These are phyloP conservation scores for Spatulosminthurus flaviceps DNA, from an alignment of 2,888 invertebrate species.

Conservation along the genomic window DNA sequence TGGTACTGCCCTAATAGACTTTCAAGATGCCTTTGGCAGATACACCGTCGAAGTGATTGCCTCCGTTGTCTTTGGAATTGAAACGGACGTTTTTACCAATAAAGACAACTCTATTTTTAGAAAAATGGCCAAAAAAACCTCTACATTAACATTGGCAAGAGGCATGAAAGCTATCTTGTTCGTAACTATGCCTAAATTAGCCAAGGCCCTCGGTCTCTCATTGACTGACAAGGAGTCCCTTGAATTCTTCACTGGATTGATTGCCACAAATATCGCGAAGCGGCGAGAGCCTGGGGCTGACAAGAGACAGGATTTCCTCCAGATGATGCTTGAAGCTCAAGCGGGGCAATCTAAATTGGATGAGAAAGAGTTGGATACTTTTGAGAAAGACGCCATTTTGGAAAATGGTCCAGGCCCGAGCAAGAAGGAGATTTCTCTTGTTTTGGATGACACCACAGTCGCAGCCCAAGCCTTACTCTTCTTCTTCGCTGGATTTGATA, in stretches of 20 bases:
- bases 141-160: not conserved
- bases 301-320: slow-evolving; percentile 64
- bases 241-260: slow-evolving; percentile 20
- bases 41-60: slow-evolving; percentile 63
- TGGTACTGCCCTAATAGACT: not conserved
- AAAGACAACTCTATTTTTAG: slow-evolving; percentile 66
- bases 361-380: slow-evolving; percentile 27
- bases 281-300: not conserved
- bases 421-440: slow-evolving; percentile 1
- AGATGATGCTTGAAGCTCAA: slow-evolving; percentile 47
- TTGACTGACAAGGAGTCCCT: not conserved
- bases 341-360: slow-evolving; percentile 26
- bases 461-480: slow-evolving; percentile 40
- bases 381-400: slow-evolving; percentile 38
- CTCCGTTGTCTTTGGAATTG: slow-evolving; percentile 67
- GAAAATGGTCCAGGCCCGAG: not conserved
- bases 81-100: slow-evolving; percentile 64
- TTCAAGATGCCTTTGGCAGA: slow-evolving; percentile 42
- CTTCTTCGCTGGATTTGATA: slow-evolving; percentile 41
- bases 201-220: not conserved
- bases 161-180: not conserved
- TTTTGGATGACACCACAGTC: slow-evolving; percentile 38
- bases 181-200: slow-evolving; percentile 9
- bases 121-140: slow-evolving; percentile 59
- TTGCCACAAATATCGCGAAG: slow-evolving; percentile 22